Conservation (phyloP, 1,140 invertebrate species). For the Papilio xuthus region DNA sequence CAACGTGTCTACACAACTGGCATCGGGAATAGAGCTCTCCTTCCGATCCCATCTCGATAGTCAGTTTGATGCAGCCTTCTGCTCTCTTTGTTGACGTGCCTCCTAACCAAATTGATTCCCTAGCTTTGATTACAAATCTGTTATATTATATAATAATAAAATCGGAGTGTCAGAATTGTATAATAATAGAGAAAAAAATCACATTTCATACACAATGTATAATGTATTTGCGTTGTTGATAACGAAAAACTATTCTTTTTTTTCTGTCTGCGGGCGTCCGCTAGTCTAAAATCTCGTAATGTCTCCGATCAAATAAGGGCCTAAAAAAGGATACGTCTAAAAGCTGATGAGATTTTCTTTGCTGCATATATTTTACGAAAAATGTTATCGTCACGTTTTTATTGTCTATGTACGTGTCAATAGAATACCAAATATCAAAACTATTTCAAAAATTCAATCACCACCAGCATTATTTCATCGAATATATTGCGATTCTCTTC, state of each 20-base stretch:
- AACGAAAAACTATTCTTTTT: no score
- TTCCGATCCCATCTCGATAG: slow-evolving; percentile 45
- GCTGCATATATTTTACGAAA: no score
- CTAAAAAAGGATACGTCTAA: neutral
- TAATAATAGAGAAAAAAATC: no score
- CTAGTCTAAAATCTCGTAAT: neutral
- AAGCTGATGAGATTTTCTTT: no score
- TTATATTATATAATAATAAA: no score
- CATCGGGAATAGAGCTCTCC: slow-evolving; percentile 58
- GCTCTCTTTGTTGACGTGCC: slow-evolving; percentile 39
- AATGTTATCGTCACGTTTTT: no score
- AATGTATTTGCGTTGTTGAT: no score
- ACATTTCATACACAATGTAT: no score
- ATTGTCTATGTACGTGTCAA: neutral
- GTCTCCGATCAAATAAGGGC: neutral
- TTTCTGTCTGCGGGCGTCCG: no score
- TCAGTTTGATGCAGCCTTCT: slow-evolving; percentile 38
- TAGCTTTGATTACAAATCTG: slow-evolving; percentile 13
- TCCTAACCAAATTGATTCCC: slow-evolving; percentile 29
- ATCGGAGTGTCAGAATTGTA: no score
- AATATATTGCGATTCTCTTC: slow-evolving; percentile 1
- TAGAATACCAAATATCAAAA: neutral
- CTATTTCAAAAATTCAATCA: slow-evolving; percentile 3
- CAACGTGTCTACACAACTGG: slow-evolving; percentile 67
- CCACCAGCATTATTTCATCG: neutral